A percentile compares a stretch with the other conserved stretches of the same genome.
These are phyloP conservation scores for Epicampocera succincta DNA, from an alignment of 2,888 invertebrate species.

Conservation along the genomic window DNA sequence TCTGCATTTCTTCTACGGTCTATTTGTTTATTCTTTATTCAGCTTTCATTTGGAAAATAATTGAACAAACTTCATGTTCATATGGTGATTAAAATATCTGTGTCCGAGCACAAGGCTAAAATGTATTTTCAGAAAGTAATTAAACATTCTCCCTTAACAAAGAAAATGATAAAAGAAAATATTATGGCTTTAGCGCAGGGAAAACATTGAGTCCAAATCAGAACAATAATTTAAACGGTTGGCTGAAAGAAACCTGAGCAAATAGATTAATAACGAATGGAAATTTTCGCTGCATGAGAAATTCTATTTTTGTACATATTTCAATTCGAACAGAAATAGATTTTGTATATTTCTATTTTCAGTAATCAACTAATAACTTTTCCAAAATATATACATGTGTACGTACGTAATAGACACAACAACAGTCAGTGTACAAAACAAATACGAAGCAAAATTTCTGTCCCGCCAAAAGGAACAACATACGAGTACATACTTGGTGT, in stretches of 20 bases:
- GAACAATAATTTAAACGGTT: too few relatives aligned
- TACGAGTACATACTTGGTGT: constrained; percentile 1
- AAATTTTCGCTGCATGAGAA: too few relatives aligned
- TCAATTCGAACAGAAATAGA: too few relatives aligned
- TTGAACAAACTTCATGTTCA: constrained; percentile 66
- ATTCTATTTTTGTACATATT: too few relatives aligned
- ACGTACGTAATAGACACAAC: constrained; percentile 26
- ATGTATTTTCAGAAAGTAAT: constrained; percentile 52
- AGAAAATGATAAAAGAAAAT: not conserved
- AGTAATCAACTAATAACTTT: constrained; percentile 1
- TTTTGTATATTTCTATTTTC: too few relatives aligned
- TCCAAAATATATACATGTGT: constrained; percentile 18
- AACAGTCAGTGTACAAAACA: constrained; percentile 18
- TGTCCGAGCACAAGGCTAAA: constrained; percentile 27
- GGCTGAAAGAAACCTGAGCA: too few relatives aligned
- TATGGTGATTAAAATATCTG: constrained; percentile 51
- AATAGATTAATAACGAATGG: too few relatives aligned
- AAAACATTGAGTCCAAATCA: too few relatives aligned
- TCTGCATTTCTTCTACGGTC: constrained; percentile 40
- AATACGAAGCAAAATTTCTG: not conserved
- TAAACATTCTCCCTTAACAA: constrained; percentile 54
- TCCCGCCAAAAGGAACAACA: too few relatives aligned
- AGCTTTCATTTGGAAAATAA: constrained; percentile 67
- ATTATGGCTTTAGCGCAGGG: too few relatives aligned
- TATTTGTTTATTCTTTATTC: constrained; percentile 32